Evolutionary conservation across 1,140 invertebrate species (phyloP).

Genomic region (Prorops nasuta): DNA sequence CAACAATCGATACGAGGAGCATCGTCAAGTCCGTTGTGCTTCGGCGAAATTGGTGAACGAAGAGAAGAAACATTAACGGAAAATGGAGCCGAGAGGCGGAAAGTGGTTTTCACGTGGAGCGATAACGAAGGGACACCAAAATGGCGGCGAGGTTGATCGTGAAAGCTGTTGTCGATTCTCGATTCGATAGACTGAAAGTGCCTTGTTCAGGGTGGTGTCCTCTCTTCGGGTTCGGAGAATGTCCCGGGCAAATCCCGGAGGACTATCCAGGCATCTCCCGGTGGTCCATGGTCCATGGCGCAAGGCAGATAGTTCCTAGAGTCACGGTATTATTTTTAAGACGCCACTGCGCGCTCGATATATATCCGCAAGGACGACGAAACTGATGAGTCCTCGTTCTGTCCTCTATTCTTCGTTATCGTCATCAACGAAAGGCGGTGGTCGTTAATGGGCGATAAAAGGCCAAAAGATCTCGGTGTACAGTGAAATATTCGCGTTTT

Average conservation of each 20-base stretch:
- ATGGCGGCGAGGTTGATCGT: too few species aligned
- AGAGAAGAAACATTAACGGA: too few species aligned
- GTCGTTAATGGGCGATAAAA: slow-evolving; percentile 9
- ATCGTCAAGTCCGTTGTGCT: too few species aligned
- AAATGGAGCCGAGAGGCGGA: too few species aligned
- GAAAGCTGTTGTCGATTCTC: background rate
- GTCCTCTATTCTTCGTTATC: background rate
- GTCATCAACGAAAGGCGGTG: background rate
- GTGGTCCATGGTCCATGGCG: slow-evolving; percentile 38
- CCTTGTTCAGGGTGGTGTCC: background rate
- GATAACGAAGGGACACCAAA: too few species aligned
- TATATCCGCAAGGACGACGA: slow-evolving; percentile 21
- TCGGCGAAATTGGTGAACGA: background rate
- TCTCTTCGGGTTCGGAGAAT: too few species aligned
- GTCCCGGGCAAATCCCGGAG: too few species aligned
- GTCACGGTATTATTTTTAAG: slow-evolving; percentile 55
- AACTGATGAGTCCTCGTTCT: too few species aligned
- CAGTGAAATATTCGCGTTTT: slow-evolving; percentile 45
- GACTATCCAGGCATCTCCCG: too few species aligned
- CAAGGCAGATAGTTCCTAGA: slow-evolving; percentile 53
- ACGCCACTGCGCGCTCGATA: slow-evolving; percentile 46
- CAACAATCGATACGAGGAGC: too few species aligned
- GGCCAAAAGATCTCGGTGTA: slow-evolving; percentile 53
- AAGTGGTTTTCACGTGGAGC: too few species aligned
- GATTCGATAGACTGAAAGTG: background rate